These are phyloP conservation scores for Microplitis deprimator DNA, from an alignment of 2,888 invertebrate species.

Conservation along the genomic window DNA sequence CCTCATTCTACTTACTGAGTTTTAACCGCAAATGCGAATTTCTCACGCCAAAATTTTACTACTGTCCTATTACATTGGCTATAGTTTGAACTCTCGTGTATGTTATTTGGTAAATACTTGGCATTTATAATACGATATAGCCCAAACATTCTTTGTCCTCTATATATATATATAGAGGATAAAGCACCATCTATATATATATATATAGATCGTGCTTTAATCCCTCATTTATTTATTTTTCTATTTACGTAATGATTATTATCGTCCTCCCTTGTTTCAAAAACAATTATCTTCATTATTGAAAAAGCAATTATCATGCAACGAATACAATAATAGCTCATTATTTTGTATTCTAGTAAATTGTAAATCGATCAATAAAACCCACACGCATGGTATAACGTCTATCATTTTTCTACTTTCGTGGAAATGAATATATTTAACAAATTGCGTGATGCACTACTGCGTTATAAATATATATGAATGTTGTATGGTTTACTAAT, in stretches of 20 bases:
- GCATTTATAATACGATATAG: neutral
- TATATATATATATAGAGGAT: neutral
- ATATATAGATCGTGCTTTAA: neutral
- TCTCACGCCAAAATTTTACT: constrained; percentile 28
- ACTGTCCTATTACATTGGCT: constrained; percentile 24
- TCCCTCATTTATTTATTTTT: neutral
- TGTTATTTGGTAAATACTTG: constrained; percentile 5
- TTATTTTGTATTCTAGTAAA: neutral
- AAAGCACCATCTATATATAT: neutral
- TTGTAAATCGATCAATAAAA: neutral
- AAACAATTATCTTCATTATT: neutral
- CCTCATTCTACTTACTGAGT: constrained; percentile 26
- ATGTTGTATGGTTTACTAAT: neutral
- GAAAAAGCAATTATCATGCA: constrained; percentile 2
- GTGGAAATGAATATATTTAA: constrained; percentile 13
- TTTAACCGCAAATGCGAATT: constrained; percentile 29
- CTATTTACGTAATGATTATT: neutral
- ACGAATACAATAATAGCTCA: constrained; percentile 3
- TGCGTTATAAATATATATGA: neutral
- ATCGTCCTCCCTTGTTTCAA: neutral
- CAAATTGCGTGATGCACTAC: neutral
- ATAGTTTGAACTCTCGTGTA: constrained; percentile 17
- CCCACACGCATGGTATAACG: neutral
- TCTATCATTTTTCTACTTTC: constrained; percentile 13
- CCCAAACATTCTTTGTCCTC: neutral